Evolutionary conservation across 2,888 invertebrate species (phyloP).

Genomic region (Sipunculus nudus): DNA sequence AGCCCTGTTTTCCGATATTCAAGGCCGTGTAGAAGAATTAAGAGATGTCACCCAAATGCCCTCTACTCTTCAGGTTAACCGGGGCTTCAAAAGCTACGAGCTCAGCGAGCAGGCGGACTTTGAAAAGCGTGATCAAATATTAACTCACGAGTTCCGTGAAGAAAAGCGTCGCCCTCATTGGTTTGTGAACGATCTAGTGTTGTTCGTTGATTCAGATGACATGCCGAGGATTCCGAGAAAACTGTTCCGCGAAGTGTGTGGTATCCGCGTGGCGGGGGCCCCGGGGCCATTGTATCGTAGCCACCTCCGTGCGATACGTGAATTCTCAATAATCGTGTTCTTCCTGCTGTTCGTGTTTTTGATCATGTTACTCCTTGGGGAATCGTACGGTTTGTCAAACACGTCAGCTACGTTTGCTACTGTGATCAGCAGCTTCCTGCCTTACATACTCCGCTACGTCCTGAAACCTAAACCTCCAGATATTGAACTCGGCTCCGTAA

Average conservation of each 20-base stretch:
- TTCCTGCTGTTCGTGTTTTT: constrained; percentile 64
- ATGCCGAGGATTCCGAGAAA: constrained; percentile 62
- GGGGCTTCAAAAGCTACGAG: constrained; percentile 42
- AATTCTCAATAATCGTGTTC: constrained; percentile 60
- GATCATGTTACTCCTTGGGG: constrained; percentile 64
- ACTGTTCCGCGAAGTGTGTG: constrained; percentile 59
- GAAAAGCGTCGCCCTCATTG: constrained; percentile 45
- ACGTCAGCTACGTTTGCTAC: constrained; percentile 31
- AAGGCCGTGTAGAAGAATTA: constrained; percentile 56
- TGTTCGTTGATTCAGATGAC: constrained; percentile 62
- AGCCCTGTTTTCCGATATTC: constrained; percentile 59
- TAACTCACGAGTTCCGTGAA: no score
- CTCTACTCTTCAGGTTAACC: constrained; percentile 58
- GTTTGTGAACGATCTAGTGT: constrained; percentile 58
- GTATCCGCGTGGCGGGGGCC: constrained; percentile 60
- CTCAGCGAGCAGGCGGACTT: constrained; percentile 42
- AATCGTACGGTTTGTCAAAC: constrained; percentile 58
- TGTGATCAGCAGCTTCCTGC: constrained; percentile 37
- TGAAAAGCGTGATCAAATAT: constrained; percentile 38
- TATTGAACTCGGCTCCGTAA: constrained; percentile 60
- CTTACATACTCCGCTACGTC: constrained; percentile 50
- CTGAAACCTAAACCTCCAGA: constrained; percentile 56
- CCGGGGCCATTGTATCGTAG: constrained; percentile 63
- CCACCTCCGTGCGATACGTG: constrained; percentile 58
- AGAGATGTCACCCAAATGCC: constrained; percentile 59